phyloP scores from a whole-genome alignment of 2,888 invertebrate species.

The Lampropteryx suffumata region DNA sequence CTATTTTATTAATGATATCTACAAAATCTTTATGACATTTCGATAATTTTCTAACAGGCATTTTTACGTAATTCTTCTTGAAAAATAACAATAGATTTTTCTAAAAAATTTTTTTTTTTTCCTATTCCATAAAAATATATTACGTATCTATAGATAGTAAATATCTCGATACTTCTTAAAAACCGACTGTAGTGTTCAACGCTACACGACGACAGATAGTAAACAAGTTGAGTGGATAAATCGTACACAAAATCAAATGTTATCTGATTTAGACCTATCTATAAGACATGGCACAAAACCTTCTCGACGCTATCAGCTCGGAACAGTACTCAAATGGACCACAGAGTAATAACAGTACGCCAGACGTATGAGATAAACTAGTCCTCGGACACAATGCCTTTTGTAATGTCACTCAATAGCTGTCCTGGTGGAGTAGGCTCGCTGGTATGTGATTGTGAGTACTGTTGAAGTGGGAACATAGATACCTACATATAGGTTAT shows the following conservation, averaged over 20 bases:
- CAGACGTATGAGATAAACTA: slow-evolving; percentile 67
- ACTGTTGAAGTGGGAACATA: slow-evolving; percentile 18
- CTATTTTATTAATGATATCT: slow-evolving; percentile 53
- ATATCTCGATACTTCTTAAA: neutral
- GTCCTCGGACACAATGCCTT: slow-evolving; percentile 69
- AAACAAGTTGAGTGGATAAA: too few relatives aligned
- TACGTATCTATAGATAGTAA: too few relatives aligned
- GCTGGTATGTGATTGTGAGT: slow-evolving; percentile 18
- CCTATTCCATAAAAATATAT: too few relatives aligned
- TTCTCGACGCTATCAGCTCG: slow-evolving; percentile 67
- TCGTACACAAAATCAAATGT: slow-evolving; percentile 24
- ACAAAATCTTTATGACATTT: slow-evolving; percentile 52
- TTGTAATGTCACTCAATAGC: slow-evolving; percentile 68
- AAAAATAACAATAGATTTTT: too few relatives aligned
- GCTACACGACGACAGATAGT: neutral
- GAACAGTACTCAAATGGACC: slow-evolving; percentile 59
- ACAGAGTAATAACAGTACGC: slow-evolving; percentile 17
- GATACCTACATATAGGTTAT: too few relatives aligned
- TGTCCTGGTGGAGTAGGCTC: slow-evolving; percentile 45
- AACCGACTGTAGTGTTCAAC: neutral
- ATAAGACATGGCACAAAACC: slow-evolving; percentile 26
- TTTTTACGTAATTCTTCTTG: slow-evolving; percentile 30
- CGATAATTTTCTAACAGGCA: slow-evolving; percentile 62
- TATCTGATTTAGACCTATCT: slow-evolving; percentile 34
- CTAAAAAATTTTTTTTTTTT: too few relatives aligned